Conservation (phyloP, 2,888 invertebrate species). For the Timema cristinae region DNA sequence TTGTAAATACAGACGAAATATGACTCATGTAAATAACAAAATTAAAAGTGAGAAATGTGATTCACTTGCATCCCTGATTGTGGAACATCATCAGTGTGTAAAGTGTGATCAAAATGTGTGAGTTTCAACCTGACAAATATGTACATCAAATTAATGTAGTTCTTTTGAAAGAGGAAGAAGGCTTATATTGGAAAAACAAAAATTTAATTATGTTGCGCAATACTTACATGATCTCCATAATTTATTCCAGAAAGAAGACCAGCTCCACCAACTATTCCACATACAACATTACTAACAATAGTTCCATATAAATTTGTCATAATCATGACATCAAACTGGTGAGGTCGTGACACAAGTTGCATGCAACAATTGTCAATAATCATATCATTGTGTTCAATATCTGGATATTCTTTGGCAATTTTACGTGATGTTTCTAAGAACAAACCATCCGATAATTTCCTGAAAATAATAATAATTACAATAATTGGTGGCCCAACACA, state of each 20-base stretch:
- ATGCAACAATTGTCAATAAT: slow-evolving; percentile 99
- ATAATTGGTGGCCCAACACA: too few species aligned
- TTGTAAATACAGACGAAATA: too few species aligned
- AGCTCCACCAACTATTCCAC: slow-evolving; percentile 95
- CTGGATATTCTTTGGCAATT: slow-evolving; percentile 87
- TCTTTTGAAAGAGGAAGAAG: too few species aligned
- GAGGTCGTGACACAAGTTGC: slow-evolving; percentile 89
- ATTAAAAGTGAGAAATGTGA: too few species aligned
- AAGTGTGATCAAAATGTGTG: too few species aligned
- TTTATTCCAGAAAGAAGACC: slow-evolving; percentile 91
- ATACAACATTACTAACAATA: slow-evolving; percentile 91
- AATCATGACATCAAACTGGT: slow-evolving; percentile 96
- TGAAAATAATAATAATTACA: slow-evolving; percentile 37
- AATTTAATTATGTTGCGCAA: neutral
- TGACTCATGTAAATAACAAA: too few species aligned
- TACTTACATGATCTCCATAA: slow-evolving; percentile 75
- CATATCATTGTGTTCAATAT: slow-evolving; percentile 86
- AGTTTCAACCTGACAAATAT: too few species aligned
- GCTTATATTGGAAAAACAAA: too few species aligned
- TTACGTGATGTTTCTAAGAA: slow-evolving; percentile 84
- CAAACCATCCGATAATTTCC: slow-evolving; percentile 96
- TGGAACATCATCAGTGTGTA: too few species aligned
- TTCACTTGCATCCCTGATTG: too few species aligned
- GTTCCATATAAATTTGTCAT: slow-evolving; percentile 98
- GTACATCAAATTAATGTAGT: too few species aligned